Conservation (phyloP, 2,888 invertebrate genomes). For the Hoplodrina blanda region DNA sequence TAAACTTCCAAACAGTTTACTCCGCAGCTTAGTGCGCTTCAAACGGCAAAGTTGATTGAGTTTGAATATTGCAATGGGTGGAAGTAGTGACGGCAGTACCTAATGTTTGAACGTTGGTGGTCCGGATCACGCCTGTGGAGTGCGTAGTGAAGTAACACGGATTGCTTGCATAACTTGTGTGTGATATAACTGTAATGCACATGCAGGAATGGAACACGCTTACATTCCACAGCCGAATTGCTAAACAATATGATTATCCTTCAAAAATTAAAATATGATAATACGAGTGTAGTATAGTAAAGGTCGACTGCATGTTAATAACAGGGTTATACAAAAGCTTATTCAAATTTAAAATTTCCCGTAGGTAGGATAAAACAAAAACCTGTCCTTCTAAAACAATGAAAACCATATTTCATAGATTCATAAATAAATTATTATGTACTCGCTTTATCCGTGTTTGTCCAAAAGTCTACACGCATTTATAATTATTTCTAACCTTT, state of each 20-base stretch:
- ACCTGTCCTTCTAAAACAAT: slow-evolving; percentile 25
- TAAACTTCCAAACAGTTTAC: slow-evolving; percentile 10
- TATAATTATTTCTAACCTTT: slow-evolving; percentile 38
- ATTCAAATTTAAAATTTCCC: slow-evolving; percentile 45
- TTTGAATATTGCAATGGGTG: slow-evolving; percentile 37
- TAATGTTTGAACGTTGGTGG: slow-evolving; percentile 1
- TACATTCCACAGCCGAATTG: not conserved
- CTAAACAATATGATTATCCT: not conserved
- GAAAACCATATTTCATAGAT: slow-evolving; percentile 26
- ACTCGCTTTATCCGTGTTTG: slow-evolving; percentile 3
- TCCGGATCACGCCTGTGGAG: not conserved
- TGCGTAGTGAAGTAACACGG: not conserved
- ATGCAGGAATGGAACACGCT: not conserved
- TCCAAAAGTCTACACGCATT: not conserved
- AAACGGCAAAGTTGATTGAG: slow-evolving; percentile 47
- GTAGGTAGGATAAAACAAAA: slow-evolving; percentile 16
- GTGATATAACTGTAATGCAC: not conserved
- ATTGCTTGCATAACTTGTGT: not conserved
- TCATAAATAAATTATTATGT: slow-evolving; percentile 39
- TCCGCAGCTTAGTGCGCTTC: slow-evolving; percentile 13
- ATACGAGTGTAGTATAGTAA: slow-evolving; percentile 17
- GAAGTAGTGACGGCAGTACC: slow-evolving; percentile 6
- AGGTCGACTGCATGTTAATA: slow-evolving; percentile 24
- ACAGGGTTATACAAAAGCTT: slow-evolving; percentile 38
- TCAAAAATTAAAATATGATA: slow-evolving; percentile 11